Percentiles rank a stretch among this genome's conserved stretches.
phyloP scores from a whole-genome alignment of 2,888 invertebrate species.

The Herminia tarsipennalis region DNA sequence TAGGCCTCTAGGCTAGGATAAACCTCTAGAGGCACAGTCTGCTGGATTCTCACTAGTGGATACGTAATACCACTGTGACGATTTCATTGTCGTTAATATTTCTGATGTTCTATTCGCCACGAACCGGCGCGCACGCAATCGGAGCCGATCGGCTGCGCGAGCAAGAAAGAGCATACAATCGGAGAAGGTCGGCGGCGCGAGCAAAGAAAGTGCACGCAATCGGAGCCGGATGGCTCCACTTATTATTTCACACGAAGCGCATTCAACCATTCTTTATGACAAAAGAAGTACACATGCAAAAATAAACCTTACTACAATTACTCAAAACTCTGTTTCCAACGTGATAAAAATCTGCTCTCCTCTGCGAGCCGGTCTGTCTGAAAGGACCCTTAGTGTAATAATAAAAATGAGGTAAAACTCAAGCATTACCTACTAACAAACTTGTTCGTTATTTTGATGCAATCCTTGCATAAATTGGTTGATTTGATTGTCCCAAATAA shows the following conservation, averaged over 20 bases:
- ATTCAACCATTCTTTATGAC: neutral
- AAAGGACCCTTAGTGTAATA: neutral
- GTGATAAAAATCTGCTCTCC: neutral
- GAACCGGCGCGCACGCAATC: slow-evolving; percentile 3
- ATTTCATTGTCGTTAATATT: too few relatives aligned
- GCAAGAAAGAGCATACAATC: slow-evolving; percentile 1
- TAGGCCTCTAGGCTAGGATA: too few relatives aligned
- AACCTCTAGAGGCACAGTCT: too few relatives aligned
- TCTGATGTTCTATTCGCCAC: too few relatives aligned
- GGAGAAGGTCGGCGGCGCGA: neutral
- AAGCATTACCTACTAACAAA: too few relatives aligned
- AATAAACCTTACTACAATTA: neutral
- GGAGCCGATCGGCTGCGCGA: slow-evolving; percentile 9
- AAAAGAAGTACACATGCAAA: neutral
- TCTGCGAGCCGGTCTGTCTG: neutral
- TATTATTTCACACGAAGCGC: neutral
- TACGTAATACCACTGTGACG: too few relatives aligned
- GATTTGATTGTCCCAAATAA: too few relatives aligned
- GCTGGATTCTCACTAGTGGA: too few relatives aligned
- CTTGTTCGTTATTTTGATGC: too few relatives aligned
- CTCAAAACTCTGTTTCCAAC: neutral
- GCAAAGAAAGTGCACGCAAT: neutral
- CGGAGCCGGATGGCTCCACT: neutral
- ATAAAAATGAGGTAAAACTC: too few relatives aligned
- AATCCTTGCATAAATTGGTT: too few relatives aligned